Conservation (phyloP, 2,113 vertebrate genomes). For the Petromus typicus region DNA sequence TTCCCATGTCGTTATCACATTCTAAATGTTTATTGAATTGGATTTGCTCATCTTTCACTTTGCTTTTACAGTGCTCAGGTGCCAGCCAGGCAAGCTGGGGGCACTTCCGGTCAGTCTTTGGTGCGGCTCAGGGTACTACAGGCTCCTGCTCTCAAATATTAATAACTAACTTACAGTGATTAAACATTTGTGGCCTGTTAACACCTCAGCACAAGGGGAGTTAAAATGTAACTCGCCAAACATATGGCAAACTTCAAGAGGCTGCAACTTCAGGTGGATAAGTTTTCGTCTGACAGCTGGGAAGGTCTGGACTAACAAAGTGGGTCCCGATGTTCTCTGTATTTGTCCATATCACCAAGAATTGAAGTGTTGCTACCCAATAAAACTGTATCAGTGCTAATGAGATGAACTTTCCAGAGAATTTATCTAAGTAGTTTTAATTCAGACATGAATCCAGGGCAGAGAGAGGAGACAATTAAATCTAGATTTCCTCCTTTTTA, state of each 20-base stretch:
- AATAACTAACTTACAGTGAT: background rate
- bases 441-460: background rate
- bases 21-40: conserved; percentile 62
- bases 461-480: background rate
- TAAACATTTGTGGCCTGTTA: conserved; percentile 28
- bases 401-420: background rate
- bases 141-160: background rate
- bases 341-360: background rate
- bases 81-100: background rate
- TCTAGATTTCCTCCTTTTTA: background rate
- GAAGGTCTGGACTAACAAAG: background rate
- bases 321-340: background rate
- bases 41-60: conserved; percentile 32
- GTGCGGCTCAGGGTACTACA: background rate
- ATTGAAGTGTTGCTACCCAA: background rate
- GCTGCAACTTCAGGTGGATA: background rate
- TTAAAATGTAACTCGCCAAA: conserved; percentile 55
- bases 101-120: background rate
- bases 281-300: background rate
- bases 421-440: background rate
- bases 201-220: background rate
- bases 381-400: background rate
- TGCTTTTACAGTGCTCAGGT: background rate
- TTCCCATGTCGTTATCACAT: conserved; percentile 17
- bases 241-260: conserved; percentile 14